Conservation (phyloP, 2,797 vertebrate species). For the Carapus acus region DNA sequence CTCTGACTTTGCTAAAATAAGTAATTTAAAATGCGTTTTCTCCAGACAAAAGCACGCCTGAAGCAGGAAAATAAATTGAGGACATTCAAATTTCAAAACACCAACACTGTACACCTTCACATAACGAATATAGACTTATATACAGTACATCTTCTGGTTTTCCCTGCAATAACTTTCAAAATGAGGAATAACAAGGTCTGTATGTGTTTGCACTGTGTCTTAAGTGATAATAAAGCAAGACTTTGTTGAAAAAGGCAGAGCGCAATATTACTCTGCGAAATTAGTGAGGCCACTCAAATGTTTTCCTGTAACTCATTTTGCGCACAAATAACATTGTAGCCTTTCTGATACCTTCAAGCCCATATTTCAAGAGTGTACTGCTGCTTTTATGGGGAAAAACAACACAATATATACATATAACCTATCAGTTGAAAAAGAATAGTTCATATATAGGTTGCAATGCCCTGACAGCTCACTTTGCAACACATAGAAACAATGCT, state of each 20-base stretch:
- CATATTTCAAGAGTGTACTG: slow-evolving; percentile 10
- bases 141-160: slow-evolving; percentile 21
- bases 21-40: slow-evolving; percentile 2
- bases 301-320: slow-evolving; percentile 13
- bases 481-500: slow-evolving; percentile 37
- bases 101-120: slow-evolving; percentile 48
- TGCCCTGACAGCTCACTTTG: slow-evolving; percentile 29
- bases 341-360: slow-evolving; percentile 13
- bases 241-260: too few species aligned
- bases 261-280: slow-evolving; percentile 9
- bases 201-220: too few species aligned
- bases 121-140: slow-evolving; percentile 34
- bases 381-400: slow-evolving; percentile 29
- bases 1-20: slow-evolving; percentile 42
- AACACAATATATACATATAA: slow-evolving; percentile 9
- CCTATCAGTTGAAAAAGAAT: slow-evolving; percentile 14
- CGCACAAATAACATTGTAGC: slow-evolving; percentile 26
- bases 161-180: not conserved
- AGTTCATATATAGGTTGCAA: slow-evolving; percentile 25
- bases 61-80: slow-evolving; percentile 9
- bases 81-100: slow-evolving; percentile 21
- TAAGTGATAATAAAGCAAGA: not conserved
- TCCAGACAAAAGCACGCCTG: slow-evolving; percentile 15
- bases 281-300: not conserved
- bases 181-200: not conserved